A percentile compares a stretch with the other conserved stretches of the same genome.
phyloP scores from a whole-genome alignment of 2,113 vertebrate genomes.

The Meles meles region DNA sequence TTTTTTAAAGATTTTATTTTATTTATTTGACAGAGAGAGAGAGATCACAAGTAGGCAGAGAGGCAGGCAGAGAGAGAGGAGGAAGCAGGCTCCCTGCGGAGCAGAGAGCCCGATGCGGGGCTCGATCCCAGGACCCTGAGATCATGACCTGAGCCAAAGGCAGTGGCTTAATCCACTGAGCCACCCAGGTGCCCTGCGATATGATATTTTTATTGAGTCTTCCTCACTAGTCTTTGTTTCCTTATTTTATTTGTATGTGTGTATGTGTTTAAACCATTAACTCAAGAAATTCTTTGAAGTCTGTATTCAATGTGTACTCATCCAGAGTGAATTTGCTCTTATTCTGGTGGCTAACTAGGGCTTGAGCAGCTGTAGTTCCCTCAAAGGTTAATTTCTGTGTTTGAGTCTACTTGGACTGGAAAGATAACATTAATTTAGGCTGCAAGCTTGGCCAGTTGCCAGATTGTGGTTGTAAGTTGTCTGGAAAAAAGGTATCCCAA shows the following conservation, averaged over 20 bases:
- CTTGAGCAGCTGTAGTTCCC: neutral
- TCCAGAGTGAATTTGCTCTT: neutral
- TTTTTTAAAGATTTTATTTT: no score
- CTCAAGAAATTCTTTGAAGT: neutral
- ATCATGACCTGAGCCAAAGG: no score
- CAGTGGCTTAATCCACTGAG: no score
- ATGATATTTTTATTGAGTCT: neutral
- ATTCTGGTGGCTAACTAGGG: neutral
- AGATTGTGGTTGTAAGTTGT: neutral
- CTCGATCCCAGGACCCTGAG: no score
- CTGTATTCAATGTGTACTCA: neutral
- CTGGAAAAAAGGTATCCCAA: neutral
- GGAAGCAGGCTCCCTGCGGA: no score
- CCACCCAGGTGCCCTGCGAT: no score
- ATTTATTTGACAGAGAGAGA: no score
- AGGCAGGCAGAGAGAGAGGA: no score
- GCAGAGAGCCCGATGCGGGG: no score
- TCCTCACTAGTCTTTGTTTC: neutral
- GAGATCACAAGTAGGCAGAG: no score
- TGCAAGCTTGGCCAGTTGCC: neutral
- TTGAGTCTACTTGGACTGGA: neutral
- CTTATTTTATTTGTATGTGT: neutral
- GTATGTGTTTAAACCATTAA: neutral
- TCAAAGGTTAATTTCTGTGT: neutral
- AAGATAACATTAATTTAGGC: neutral